phyloP scores from a whole-genome alignment of 2,888 invertebrate genomes.

The Scaptomyza parva region DNA sequence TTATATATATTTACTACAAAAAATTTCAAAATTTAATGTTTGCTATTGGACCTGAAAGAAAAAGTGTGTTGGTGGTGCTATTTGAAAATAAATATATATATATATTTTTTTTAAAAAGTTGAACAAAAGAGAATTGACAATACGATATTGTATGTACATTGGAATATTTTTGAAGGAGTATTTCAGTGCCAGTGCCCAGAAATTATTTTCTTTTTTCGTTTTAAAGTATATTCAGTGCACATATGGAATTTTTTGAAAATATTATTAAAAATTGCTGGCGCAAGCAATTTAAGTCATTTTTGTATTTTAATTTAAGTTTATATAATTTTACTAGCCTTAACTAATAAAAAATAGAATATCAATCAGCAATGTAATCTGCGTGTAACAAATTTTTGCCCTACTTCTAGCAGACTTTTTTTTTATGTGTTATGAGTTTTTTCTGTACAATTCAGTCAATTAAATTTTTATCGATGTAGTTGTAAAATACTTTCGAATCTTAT shows the following conservation, averaged over 20 bases:
- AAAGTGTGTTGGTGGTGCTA: too few relatives aligned
- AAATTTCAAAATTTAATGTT: too few relatives aligned
- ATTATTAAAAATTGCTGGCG: background rate
- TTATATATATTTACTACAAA: too few relatives aligned
- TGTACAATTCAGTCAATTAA: slow-evolving; percentile 53
- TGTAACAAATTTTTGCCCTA: slow-evolving; percentile 30
- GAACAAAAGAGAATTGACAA: too few relatives aligned
- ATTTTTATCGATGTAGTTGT: slow-evolving; percentile 25
- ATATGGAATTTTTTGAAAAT: background rate
- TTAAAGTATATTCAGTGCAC: background rate
- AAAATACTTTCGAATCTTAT: slow-evolving; percentile 8
- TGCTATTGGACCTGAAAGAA: too few relatives aligned
- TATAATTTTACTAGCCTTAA: background rate
- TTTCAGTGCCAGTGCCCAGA: background rate
- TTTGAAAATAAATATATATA: too few relatives aligned
- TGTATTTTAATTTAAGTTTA: background rate
- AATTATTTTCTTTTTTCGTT: background rate
- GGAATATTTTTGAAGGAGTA: too few relatives aligned
- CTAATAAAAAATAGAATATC: slow-evolving; percentile 15
- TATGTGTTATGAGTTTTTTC: slow-evolving; percentile 13
- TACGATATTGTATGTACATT: too few relatives aligned
- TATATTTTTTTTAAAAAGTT: too few relatives aligned
- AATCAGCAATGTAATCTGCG: slow-evolving; percentile 23
- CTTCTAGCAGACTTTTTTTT: slow-evolving; percentile 45
- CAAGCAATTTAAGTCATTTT: background rate